Percentiles rank a stretch among this genome's conserved stretches.
Conservation (phyloP, 2,113 vertebrate species). For the Phoxinus phoxinus region DNA sequence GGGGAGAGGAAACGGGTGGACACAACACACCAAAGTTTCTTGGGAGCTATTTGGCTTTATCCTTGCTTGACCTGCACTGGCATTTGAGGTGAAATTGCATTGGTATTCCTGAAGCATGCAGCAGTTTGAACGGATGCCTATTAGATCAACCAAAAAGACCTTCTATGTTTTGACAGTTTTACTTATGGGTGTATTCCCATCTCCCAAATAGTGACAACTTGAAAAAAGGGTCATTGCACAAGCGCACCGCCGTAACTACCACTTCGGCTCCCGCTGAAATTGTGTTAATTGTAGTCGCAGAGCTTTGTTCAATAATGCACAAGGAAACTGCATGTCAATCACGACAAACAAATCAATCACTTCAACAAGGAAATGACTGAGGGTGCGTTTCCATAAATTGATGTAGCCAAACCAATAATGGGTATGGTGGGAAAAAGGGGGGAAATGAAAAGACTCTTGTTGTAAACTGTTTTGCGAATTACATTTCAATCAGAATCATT, state of each 20-base stretch:
- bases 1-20: not conserved
- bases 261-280: not conserved
- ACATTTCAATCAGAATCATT: constrained; percentile 23
- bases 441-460: constrained; percentile 8
- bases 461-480: constrained; percentile 11
- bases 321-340: not conserved
- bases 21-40: not conserved
- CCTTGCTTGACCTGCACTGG: constrained; percentile 1
- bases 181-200: not conserved
- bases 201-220: not conserved
- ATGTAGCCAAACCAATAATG: constrained; percentile 6
- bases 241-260: not conserved
- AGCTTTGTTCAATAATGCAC: constrained; percentile 17
- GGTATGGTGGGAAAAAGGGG: not conserved
- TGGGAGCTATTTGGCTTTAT: constrained; percentile 22
- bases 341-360: constrained; percentile 14
- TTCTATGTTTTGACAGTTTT: constrained; percentile 31
- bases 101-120: not conserved
- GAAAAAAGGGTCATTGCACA: constrained; percentile 1
- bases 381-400: not conserved
- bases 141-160: constrained; percentile 4
- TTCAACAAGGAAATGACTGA: constrained; percentile 14
- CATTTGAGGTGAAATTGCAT: not conserved
- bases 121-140: constrained; percentile 35
- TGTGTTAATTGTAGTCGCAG: not conserved